phyloP scores from a whole-genome alignment of 2,113 vertebrate genomes.

The Hyla sarda region DNA sequence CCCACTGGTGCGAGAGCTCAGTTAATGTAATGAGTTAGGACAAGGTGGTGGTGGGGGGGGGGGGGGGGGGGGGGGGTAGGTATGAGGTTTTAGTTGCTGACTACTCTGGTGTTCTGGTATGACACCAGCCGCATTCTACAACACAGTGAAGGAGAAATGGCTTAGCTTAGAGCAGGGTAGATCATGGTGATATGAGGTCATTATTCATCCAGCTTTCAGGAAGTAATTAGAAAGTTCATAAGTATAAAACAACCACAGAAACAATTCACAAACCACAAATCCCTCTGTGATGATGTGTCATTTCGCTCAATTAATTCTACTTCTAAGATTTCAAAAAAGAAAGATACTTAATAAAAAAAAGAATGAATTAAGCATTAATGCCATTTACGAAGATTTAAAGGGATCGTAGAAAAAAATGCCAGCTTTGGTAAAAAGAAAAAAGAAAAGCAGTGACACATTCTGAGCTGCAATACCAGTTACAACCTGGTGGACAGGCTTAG shows the following conservation, averaged over 20 bases:
- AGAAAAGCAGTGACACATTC: too few species aligned
- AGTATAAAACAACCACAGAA: not conserved
- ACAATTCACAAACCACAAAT: constrained; percentile 14
- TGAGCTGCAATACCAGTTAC: not conserved
- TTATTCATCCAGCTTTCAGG: not conserved
- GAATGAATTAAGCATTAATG: not conserved
- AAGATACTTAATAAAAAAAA: not conserved
- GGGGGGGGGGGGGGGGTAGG: too few species aligned
- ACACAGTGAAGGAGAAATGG: not conserved
- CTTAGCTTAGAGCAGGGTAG: not conserved
- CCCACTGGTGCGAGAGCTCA: too few species aligned
- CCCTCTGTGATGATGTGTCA: not conserved
- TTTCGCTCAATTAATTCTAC: not conserved
- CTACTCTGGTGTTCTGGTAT: not conserved
- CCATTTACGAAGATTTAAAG: not conserved
- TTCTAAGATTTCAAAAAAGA: not conserved
- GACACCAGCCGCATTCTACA: not conserved
- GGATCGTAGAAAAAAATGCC: not conserved
- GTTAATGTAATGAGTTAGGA: too few species aligned
- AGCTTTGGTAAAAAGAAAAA: not conserved
- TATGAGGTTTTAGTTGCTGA: too few species aligned
- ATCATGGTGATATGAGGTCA: constrained; percentile 7
- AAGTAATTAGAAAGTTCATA: constrained; percentile 7
- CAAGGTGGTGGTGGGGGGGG: not conserved
- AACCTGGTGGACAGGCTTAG: too few species aligned